Evolutionary conservation across 1,140 invertebrate species (phyloP), one percentile per base, ranked within the genome.

Genomic region (Drosophila guanche): DNA sequence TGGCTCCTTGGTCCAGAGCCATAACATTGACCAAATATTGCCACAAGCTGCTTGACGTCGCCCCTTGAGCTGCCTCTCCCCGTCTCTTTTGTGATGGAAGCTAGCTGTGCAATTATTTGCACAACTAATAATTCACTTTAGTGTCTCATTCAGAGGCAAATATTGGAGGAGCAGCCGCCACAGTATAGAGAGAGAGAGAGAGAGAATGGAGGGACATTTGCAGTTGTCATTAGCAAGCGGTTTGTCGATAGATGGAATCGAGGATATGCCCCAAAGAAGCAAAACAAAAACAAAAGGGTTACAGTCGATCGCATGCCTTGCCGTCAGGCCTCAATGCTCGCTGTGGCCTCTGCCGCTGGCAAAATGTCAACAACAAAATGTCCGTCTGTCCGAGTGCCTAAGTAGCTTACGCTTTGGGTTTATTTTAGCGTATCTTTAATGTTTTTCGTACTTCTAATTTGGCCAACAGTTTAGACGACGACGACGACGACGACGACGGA

Each of bases 91-190:
- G 33, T 37, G 33, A 37, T 37, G 33, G 10, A 79, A 72, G 66
- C 62, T 47, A 85, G 76, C 80, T 84, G 62, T 84, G 81, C 81
- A 85, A 86, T 74, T 86, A 86, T 85, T 85, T 81, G 77, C 83
- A 74, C 81, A 86, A 85, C 81, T 85, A 86, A 85, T 81, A 85
- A 85, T 85, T 86, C 80, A 85, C 81, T 85, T 86, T 81, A 86
- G 81, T 77, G 81, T 85, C 84, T 80, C 81, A 69, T 66, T 81
- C 61, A 42, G 57, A 37, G 43, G 56, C 63, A 86, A 81, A 85
- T 86, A 85, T 85, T 86, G 57, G 40, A 42, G 40, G 45, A 66
- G 53, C 29, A 33, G 42, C 51, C 29, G n/a, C 16, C 14, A 45
- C 42, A 56, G 23, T 37, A 14, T n/a, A 20, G 14, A n/a, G 6